Base-by-base conservation (phyloP, 2,797 vertebrate genomes). In the Delichon dasypus region DNA sequence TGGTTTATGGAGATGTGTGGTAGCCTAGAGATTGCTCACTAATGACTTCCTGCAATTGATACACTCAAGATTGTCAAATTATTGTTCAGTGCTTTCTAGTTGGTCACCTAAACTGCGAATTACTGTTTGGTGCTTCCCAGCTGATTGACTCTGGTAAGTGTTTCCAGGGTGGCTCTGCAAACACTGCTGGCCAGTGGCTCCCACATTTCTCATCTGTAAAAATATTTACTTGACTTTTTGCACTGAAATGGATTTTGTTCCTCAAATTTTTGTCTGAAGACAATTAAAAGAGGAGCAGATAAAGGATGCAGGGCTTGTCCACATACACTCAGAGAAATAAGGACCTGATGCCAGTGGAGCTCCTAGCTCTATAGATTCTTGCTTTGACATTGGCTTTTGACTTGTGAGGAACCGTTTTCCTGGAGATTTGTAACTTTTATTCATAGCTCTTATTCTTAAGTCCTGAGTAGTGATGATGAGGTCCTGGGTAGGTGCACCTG, bases 191-290 rank as follows among this genome's bases (percentile, higher is more conserved):
- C 72, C 82, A 74, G 9, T 66, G 34, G 48, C 20, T 81, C 45
- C 83, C 23, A 1, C 30, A n/a, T 85, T 90, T 85, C 38, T 90
- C 55, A 72, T 71, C 50, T 13, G 1, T 78, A 73, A 76, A 85
- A 91, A 81, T 88, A 86, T 90, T 94, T 89, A 75, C 68, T 80
- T 94, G 61, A 53, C 61, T 88, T 78, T 90, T 84, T 27, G 16
- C 36, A 53, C 27, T 30, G 38, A 47, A 92, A 72, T 10, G 44
- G 36, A 10, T n/a, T 66, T 57, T 51, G 3, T 26, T 75, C 57
- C 88, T 86, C 42, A 61, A 13, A 16, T 51, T 75, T 72, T 60
- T 32, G 3, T 54, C 54, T 77, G 8, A 60, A 81, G 30, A 13
- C 22, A n/a, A 22, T 60, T 30, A 42, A 65, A 83, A 67, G 47